Evolutionary conservation across 1,140 invertebrate species (phyloP).

Genomic region (Anthonomus grandis): DNA sequence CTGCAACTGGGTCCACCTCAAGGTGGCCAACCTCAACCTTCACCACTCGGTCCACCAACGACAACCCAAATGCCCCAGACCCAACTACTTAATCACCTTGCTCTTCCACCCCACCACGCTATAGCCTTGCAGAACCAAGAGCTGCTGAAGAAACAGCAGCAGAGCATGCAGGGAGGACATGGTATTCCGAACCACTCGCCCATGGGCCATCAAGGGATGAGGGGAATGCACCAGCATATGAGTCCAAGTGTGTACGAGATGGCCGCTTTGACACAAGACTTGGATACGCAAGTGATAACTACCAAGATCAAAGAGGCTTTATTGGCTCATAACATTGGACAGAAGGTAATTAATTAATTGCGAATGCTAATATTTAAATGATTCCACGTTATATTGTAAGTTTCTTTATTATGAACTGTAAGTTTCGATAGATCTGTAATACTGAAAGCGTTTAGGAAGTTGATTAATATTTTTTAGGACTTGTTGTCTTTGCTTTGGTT

Average conservation of each 20-base stretch:
- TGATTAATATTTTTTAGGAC: too few relatives aligned
- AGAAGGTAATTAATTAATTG: conserved; percentile 87
- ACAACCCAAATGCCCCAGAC: conserved; percentile 17
- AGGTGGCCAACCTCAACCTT: conserved; percentile 42
- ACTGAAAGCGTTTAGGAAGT: too few relatives aligned
- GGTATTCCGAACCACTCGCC: conserved; percentile 56
- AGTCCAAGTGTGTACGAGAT: conserved; percentile 91
- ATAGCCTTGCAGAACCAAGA: conserved; percentile 56
- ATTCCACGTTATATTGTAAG: too few relatives aligned
- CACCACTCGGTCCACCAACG: conserved; percentile 54
- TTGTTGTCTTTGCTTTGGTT: too few relatives aligned
- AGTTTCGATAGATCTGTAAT: too few relatives aligned
- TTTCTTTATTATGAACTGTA: too few relatives aligned
- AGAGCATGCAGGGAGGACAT: conserved; percentile 4
- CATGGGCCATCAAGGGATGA: conserved; percentile 61
- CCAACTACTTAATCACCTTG: conserved; percentile 58
- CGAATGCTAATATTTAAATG: too few relatives aligned
- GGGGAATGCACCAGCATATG: conserved; percentile 72
- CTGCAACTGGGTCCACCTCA: conserved; percentile 53
- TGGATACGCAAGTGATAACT: conserved; percentile 95
- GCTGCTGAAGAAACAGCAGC: conserved; percentile 56
- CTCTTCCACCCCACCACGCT: conserved; percentile 62
- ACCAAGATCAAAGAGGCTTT: conserved; percentile 96
- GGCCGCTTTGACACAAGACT: conserved; percentile 91
- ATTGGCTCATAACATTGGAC: conserved; percentile 95